Evolutionary conservation across 2,797 vertebrate genomes (phyloP).

Genomic region (Eremophila alpestris): DNA sequence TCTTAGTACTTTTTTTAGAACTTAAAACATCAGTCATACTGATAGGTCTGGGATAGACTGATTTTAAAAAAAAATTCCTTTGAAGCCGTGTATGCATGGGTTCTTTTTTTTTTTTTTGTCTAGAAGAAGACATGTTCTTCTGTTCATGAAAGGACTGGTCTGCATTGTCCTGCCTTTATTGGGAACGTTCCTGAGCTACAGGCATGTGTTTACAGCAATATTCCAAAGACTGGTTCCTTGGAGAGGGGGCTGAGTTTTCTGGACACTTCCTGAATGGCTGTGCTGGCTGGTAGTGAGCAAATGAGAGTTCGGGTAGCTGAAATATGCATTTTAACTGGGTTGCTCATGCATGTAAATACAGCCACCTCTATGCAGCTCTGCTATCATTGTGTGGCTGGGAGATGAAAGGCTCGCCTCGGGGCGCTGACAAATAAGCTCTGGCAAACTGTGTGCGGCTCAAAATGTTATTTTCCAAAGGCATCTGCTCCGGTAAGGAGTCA

Average conservation of each 20-base stretch:
- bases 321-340: not conserved
- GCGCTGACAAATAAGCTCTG: conserved; percentile 42
- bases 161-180: not conserved
- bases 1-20: not conserved
- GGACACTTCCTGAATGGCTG: not conserved
- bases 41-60: not conserved
- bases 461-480: not conserved
- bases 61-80: not conserved
- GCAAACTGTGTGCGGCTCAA: not conserved
- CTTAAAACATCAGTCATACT: not conserved
- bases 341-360: conserved; percentile 45
- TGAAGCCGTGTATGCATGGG: not conserved
- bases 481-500: not conserved
- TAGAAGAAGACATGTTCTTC: not conserved
- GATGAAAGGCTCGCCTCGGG: conserved; percentile 48
- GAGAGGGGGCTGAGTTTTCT: not conserved
- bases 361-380: not conserved
- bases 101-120: not conserved
- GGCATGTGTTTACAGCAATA: not conserved
- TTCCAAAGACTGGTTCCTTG: not conserved
- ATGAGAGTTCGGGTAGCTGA: not conserved
- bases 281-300: not conserved
- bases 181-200: not conserved
- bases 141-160: not conserved
- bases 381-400: not conserved